Evolutionary conservation across 2,113 vertebrate species (phyloP), one percentile per base, ranked within the genome.

Genomic region (Elephantulus edwardii): DNA sequence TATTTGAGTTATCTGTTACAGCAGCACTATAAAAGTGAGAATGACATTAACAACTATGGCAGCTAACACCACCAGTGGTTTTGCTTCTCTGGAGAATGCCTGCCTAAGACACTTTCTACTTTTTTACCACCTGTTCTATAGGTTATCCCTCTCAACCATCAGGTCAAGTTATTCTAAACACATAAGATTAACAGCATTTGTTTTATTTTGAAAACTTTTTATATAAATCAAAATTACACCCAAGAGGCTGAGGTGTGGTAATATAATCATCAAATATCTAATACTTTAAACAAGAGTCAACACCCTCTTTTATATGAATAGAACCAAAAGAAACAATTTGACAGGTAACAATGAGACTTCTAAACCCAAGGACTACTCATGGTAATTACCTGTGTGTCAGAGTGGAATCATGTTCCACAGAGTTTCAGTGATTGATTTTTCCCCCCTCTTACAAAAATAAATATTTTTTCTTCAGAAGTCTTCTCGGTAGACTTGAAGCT

Each of bases 171-270:
- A 26, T 56, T 62, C 24, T 86, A 44, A 72, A 42, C 8, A 26
- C 24, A 52, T 42, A 74, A 89, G 12, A 40, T 75, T 42, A 92
- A 54, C 77, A 94, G 75, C 9, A 72, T 58, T 85, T 70, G 17
- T n/a, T 75, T 90, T 64, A n/a, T 86, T 90, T 71, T 86, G 20
- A 33, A 58, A 52, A 54, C 54, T 90, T 88, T n/a, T 74, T 86
- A 71, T 56, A 2, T 83, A 87, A 38, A 10, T 78, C 76, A 89
- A 26, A 88, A 74, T 86, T 60, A 89, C 33, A 70, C 48, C n/a
- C 48, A 64, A 26, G 17, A 83, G 44, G 28, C 75, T 10, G 1
- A 0, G 28, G 35, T 80, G 30, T 76, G 38, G 60, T 76, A 72
- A 77, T 19, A 40, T 2, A 79, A 17, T 22, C 19, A 30, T 60